Evolutionary conservation across 1,140 invertebrate genomes (phyloP).

Genomic region (Rhagoletis pomonella): DNA sequence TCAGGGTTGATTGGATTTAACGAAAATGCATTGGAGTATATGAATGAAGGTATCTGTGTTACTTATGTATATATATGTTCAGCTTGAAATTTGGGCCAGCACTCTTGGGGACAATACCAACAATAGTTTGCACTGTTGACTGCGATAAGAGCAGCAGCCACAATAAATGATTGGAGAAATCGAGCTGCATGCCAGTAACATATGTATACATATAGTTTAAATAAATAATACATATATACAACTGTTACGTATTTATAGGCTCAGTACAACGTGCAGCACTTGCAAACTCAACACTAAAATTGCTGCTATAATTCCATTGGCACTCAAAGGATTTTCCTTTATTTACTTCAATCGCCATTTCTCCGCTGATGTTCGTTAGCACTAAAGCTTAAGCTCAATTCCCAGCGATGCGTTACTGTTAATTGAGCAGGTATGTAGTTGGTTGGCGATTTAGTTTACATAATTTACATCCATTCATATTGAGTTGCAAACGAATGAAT

Average conservation of each 20-base stretch:
- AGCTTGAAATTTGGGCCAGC: slow-evolving; percentile 27
- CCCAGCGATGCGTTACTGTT: not conserved
- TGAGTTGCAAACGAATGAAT: no score
- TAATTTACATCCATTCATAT: no score
- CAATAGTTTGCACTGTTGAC: not conserved
- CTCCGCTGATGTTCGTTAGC: not conserved
- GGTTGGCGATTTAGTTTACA: not conserved
- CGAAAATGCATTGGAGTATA: not conserved
- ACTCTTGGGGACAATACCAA: not conserved
- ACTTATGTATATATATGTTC: not conserved
- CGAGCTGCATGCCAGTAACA: not conserved
- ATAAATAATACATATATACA: no score
- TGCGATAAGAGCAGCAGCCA: not conserved
- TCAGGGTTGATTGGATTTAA: slow-evolving; percentile 23
- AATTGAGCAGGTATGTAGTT: not conserved
- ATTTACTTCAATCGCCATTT: not conserved
- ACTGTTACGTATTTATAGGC: not conserved
- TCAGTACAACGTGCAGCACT: no score
- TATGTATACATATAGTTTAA: not conserved
- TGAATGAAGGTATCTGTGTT: not conserved
- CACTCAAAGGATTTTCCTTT: not conserved
- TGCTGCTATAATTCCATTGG: not conserved
- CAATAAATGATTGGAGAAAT: not conserved
- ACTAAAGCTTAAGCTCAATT: slow-evolving; percentile 1
- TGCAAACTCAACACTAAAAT: not conserved